Conservation (phyloP, 2,113 vertebrate genomes). For the Furnarius figulus region DNA sequence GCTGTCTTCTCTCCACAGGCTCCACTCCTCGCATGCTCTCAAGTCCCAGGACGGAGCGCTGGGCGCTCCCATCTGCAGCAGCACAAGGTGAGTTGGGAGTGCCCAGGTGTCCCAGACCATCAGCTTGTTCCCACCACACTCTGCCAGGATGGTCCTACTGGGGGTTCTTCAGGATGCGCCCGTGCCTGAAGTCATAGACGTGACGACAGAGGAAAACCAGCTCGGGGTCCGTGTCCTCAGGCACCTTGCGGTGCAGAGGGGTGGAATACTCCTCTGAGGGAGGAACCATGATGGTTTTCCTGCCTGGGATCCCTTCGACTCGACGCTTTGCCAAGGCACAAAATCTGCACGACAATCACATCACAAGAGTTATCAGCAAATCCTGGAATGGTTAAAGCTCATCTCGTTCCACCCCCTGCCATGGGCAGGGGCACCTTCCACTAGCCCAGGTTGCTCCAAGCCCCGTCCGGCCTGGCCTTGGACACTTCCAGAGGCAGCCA, state of each 20-base stretch:
- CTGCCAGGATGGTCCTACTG: slow-evolving; percentile 77
- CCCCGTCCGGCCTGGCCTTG: neutral
- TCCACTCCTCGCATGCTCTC: neutral
- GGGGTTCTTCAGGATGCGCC: slow-evolving; percentile 97
- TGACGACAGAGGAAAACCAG: slow-evolving; percentile 98
- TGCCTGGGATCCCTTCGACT: slow-evolving; percentile 87
- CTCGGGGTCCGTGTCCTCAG: slow-evolving; percentile 91
- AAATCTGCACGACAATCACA: slow-evolving; percentile 80
- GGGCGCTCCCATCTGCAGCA: neutral
- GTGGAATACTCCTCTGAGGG: slow-evolving; percentile 87
- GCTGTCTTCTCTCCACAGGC: slow-evolving; percentile 36
- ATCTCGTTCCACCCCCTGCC: neutral
- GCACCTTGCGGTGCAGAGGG: slow-evolving; percentile 92
- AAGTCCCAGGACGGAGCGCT: neutral
- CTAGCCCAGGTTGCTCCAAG: neutral
- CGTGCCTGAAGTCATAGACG: slow-evolving; percentile 97
- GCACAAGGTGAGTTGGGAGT: neutral
- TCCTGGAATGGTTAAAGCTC: neutral
- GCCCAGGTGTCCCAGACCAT: neutral
- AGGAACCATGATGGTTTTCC: slow-evolving; percentile 88
- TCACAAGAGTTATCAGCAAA: neutral
- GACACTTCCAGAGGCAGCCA: neutral
- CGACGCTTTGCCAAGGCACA: slow-evolving; percentile 98
- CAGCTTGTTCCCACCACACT: neutral
- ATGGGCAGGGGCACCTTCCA: neutral